These are phyloP conservation scores for Myiopsitta monachus DNA, from an alignment of 2,113 vertebrate genomes.

Conservation along the genomic window DNA sequence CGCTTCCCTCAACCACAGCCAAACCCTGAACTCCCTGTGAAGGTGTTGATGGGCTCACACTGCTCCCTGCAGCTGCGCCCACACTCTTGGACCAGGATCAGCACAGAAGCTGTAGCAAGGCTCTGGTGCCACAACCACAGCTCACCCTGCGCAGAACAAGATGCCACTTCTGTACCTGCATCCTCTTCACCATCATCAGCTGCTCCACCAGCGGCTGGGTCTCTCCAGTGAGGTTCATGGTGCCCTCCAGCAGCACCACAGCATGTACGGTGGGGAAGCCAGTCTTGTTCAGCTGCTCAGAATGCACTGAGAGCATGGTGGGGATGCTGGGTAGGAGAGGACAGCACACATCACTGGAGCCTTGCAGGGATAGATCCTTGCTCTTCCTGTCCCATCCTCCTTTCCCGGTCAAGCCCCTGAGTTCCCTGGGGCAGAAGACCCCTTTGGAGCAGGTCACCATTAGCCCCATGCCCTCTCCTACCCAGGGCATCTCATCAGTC, in stretches of 20 bases:
- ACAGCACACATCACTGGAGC: not conserved
- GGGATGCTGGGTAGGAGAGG: slow-evolving; percentile 80
- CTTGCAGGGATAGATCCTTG: not conserved
- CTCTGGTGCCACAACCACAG: not conserved
- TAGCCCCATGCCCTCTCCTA: not conserved
- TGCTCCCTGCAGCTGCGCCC: not conserved
- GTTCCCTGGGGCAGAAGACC: accelerated
- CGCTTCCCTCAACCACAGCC: not conserved
- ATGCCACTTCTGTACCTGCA: slow-evolving; percentile 83
- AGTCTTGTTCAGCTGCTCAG: slow-evolving; percentile 79
- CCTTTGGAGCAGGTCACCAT: not conserved
- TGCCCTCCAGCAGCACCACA: slow-evolving; percentile 93
- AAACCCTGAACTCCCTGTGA: not conserved
- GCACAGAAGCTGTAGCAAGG: not conserved
- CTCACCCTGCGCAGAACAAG: not conserved
- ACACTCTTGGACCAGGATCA: not conserved
- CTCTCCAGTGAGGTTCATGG: slow-evolving; percentile 97
- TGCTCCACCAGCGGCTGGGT: slow-evolving; percentile 93
- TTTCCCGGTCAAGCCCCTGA: not conserved
- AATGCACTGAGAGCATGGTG: slow-evolving; percentile 84
- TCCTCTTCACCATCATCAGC: slow-evolving; percentile 97
- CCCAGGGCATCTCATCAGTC: no score
- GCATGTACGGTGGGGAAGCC: slow-evolving; percentile 93
- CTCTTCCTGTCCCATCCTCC: not conserved
- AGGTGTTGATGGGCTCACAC: not conserved